Evolutionary conservation across 30 jellyfish, hydroid and myxozoan species (phyloP).

Genomic region (Phacellophora camtschatica): DNA sequence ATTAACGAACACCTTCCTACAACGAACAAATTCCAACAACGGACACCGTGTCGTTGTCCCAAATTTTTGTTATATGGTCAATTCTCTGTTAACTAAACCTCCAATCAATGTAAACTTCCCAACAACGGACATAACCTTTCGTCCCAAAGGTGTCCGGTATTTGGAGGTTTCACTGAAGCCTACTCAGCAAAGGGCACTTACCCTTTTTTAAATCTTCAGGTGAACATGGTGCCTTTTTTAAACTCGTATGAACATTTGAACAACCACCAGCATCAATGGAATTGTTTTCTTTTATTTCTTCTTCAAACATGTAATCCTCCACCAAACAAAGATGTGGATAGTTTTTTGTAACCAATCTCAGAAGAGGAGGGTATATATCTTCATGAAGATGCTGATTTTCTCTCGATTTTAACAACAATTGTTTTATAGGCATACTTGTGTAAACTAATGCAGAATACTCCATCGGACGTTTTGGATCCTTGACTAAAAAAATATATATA

Average conservation of each 20-base stretch:
- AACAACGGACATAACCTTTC: no score
- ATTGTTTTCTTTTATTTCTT: slow-evolving; percentile 50
- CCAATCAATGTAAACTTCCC: no score
- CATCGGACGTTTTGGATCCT: slow-evolving; percentile 61
- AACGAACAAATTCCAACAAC: no score
- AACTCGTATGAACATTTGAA: neutral
- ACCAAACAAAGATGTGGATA: slow-evolving; percentile 92
- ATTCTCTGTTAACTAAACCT: no score
- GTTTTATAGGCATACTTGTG: slow-evolving; percentile 85
- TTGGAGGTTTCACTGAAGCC: no score
- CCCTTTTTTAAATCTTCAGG: slow-evolving; percentile 51
- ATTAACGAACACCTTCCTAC: no score
- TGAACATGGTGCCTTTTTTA: neutral
- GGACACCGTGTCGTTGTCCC: no score
- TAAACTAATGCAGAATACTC: slow-evolving; percentile 78
- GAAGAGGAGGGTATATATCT: slow-evolving; percentile 80
- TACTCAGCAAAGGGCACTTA: neutral
- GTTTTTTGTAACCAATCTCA: slow-evolving; percentile 86
- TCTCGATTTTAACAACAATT: slow-evolving; percentile 65
- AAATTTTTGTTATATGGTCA: no score
- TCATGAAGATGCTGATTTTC: slow-evolving; percentile 66
- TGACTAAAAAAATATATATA: slow-evolving; percentile 52
- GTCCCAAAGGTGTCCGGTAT: no score
- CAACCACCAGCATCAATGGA: neutral
- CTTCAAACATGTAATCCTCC: slow-evolving; percentile 94